Percentiles rank a stretch among this genome's conserved stretches.
phyloP scores from a whole-genome alignment of 2,888 invertebrate species.

The Coleophora deauratella region DNA sequence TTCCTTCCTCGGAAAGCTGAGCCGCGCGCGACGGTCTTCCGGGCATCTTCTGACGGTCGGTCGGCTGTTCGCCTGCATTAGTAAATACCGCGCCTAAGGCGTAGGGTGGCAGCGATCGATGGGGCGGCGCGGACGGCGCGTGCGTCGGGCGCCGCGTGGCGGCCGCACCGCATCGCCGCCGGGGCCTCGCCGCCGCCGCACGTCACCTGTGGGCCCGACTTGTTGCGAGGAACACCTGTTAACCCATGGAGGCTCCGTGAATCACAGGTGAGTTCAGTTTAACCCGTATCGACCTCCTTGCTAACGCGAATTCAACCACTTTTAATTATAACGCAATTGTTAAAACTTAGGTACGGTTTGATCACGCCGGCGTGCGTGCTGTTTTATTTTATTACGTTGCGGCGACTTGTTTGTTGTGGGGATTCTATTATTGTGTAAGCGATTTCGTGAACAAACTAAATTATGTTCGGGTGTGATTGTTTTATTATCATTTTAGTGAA shows the following conservation, averaged over 20 bases:
- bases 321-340: constrained; percentile 4
- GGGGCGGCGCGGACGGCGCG: constrained; percentile 26
- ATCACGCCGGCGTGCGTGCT: constrained; percentile 17
- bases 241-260: constrained; percentile 58
- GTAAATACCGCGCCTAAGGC: constrained; percentile 56
- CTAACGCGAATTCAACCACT: constrained; percentile 11
- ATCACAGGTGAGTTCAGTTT: constrained; percentile 47
- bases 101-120: constrained; percentile 17
- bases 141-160: constrained; percentile 44
- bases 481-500: no score
- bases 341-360: constrained; percentile 14
- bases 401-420: constrained; percentile 7
- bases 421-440: constrained; percentile 3
- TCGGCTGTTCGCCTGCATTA: constrained; percentile 37
- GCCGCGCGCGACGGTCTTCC: no score
- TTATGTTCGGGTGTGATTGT: not conserved
- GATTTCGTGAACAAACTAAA: constrained; percentile 7
- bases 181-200: constrained; percentile 44
- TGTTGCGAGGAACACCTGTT: constrained; percentile 67
- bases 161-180: constrained; percentile 48
- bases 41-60: no score
- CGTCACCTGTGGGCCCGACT: constrained; percentile 45
- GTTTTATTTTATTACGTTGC: constrained; percentile 6
- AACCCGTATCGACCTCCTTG: constrained; percentile 7
- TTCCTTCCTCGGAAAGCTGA: not conserved